Percentiles rank a stretch among this genome's conserved stretches.
Conservation (phyloP, 2,797 vertebrate species). For the Premnoplex brunnescens region DNA sequence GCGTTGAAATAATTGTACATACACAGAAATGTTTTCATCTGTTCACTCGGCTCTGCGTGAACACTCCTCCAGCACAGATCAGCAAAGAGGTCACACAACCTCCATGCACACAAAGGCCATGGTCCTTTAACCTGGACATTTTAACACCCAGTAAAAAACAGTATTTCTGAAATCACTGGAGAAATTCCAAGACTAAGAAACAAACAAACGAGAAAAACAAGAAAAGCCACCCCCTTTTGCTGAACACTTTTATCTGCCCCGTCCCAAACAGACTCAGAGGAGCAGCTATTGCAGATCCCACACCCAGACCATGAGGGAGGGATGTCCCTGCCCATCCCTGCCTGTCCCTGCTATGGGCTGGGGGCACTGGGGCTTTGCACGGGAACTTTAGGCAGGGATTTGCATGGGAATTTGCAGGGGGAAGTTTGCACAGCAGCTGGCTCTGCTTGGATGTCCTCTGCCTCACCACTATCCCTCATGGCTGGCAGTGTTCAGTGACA, state of each 20-base stretch:
- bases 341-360: neutral
- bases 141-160: neutral
- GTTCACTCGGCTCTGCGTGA: conserved; percentile 2
- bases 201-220: neutral
- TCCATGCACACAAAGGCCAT: neutral
- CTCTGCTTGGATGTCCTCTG: neutral
- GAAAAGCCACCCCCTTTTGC: neutral
- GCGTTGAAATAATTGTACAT: neutral
- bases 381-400: no score
- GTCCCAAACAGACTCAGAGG: neutral
- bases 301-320: accelerated
- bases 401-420: neutral
- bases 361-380: neutral
- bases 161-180: neutral
- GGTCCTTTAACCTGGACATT: neutral
- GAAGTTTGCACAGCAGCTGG: neutral
- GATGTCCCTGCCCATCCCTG: neutral
- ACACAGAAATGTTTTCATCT: neutral
- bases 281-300: neutral
- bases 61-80: neutral
- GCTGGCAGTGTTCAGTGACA: neutral
- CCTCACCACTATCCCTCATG: accelerated
- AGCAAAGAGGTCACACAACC: neutral
- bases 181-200: neutral
- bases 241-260: accelerated